Conservation (phyloP, 2,888 invertebrate genomes). For the Pristionchus mayeri region DNA sequence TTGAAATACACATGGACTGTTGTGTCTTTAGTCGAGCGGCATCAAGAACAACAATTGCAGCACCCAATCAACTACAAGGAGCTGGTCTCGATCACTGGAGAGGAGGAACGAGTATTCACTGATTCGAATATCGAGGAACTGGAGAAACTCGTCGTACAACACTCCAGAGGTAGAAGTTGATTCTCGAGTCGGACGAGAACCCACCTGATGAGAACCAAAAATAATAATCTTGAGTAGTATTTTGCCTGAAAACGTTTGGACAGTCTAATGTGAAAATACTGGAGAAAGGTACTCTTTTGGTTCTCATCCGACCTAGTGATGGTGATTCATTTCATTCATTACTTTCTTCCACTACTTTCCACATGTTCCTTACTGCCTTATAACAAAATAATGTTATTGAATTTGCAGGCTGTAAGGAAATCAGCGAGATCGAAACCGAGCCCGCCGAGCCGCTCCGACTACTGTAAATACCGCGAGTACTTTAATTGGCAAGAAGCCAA, state of each 20-base stretch:
- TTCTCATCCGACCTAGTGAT: too few relatives aligned
- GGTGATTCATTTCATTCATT: too few relatives aligned
- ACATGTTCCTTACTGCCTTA: too few relatives aligned
- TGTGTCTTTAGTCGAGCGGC: too few relatives aligned
- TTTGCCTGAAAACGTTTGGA: too few relatives aligned
- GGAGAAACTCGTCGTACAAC: conserved; percentile 42
- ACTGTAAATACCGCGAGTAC: conserved; percentile 16
- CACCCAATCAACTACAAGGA: conserved; percentile 62
- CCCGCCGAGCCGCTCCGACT: neutral
- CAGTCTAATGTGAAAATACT: too few relatives aligned
- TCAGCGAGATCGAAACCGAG: conserved; percentile 19
- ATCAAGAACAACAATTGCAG: conserved; percentile 50
- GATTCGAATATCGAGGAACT: conserved; percentile 59
- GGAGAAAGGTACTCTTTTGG: too few relatives aligned
- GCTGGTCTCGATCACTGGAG: conserved; percentile 60
- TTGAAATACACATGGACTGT: neutral
- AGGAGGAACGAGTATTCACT: conserved; percentile 62
- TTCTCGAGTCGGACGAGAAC: too few relatives aligned
- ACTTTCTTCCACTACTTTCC: too few relatives aligned
- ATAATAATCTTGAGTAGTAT: too few relatives aligned
- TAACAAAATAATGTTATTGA: neutral
- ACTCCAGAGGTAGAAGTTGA: conserved; percentile 38
- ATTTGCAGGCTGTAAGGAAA: conserved; percentile 32
- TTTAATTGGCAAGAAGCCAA: neutral
- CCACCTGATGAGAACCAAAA: too few relatives aligned